phyloP scores from a whole-genome alignment of 1,140 invertebrate genomes.

The Ostrea denselamellosa region DNA sequence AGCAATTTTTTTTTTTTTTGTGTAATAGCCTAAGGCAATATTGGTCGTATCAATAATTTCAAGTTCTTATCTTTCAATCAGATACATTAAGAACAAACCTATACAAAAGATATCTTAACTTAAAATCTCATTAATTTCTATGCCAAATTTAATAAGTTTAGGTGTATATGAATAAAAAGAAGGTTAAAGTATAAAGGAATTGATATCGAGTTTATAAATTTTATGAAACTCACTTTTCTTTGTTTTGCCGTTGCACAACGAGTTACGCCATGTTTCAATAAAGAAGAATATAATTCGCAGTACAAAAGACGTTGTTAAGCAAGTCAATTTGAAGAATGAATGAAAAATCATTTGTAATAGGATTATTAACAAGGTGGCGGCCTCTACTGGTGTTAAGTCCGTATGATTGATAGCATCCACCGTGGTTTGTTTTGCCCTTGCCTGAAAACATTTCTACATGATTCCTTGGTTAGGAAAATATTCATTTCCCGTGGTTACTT shows the following conservation, averaged over 20 bases:
- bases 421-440: neutral
- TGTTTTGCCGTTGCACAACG: too few species aligned
- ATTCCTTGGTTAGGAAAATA: neutral
- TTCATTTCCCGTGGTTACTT: neutral
- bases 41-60: too few species aligned
- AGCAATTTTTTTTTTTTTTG: too few species aligned
- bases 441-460: neutral
- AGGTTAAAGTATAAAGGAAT: neutral
- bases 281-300: too few species aligned
- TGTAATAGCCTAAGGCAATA: too few species aligned
- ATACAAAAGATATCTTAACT: neutral
- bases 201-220: neutral
- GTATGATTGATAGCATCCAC: neutral
- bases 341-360: neutral
- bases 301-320: neutral
- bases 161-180: neutral
- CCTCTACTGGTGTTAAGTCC: neutral
- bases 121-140: neutral
- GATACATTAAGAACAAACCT: neutral
- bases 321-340: neutral
- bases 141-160: neutral
- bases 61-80: neutral
- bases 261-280: too few species aligned
- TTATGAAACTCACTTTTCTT: too few species aligned
- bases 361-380: neutral